Evolutionary conservation across 2,797 vertebrate species (phyloP).

Genomic region (Anomalospiza imberbis): DNA sequence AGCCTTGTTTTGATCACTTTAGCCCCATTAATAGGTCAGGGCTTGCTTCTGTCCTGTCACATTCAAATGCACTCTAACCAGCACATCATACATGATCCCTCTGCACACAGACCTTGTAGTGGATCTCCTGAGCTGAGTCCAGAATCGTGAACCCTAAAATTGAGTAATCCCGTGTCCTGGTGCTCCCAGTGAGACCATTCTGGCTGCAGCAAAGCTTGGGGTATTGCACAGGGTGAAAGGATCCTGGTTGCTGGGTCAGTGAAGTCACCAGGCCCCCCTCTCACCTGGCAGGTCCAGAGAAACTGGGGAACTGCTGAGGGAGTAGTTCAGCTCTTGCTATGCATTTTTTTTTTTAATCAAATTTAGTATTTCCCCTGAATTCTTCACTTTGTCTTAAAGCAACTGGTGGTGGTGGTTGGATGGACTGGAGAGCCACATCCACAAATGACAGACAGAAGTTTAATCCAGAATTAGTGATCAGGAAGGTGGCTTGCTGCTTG

Average conservation of each 20-base stretch:
- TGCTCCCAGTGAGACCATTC: background rate
- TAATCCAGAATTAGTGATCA: background rate
- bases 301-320: background rate
- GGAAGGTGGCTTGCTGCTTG: background rate
- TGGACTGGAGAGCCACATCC: background rate
- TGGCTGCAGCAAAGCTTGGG: background rate
- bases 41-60: background rate
- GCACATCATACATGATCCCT: rapidly evolving
- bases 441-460: background rate
- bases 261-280: no score
- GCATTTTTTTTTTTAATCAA: rapidly evolving
- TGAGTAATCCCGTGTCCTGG: background rate
- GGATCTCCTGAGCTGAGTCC: background rate
- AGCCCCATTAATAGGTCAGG: background rate
- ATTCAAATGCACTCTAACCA: background rate
- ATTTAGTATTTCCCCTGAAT: background rate
- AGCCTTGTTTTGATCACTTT: background rate
- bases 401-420: rapidly evolving
- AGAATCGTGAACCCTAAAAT: background rate
- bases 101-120: background rate
- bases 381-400: background rate
- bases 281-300: background rate
- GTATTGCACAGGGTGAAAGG: background rate
- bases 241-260: background rate
- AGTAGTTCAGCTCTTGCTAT: background rate